These are phyloP conservation scores for Loxodonta africana DNA, from an alignment of 2,113 vertebrate species.

Conservation along the genomic window DNA sequence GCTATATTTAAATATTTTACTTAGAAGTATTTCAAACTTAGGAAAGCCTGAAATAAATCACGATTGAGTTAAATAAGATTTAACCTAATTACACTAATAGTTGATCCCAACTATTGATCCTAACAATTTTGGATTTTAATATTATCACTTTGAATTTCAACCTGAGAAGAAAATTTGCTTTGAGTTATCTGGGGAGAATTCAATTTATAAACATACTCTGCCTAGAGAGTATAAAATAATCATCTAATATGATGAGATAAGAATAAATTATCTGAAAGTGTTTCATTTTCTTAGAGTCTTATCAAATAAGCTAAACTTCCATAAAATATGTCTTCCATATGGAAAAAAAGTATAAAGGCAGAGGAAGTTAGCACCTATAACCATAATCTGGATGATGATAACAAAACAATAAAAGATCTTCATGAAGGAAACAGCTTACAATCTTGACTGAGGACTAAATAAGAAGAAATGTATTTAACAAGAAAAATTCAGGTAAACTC, in stretches of 20 bases:
- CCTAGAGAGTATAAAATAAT: background rate
- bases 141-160: background rate
- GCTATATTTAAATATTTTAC: conserved; percentile 33
- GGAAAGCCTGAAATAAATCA: background rate
- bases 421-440: background rate
- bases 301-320: background rate
- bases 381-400: background rate
- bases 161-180: background rate
- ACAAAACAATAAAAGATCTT: background rate
- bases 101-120: background rate
- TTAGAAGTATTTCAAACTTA: background rate
- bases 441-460: background rate
- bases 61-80: background rate
- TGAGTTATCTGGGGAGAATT: background rate
- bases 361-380: background rate
- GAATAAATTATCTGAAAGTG: background rate
- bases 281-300: background rate
- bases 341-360: background rate
- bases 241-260: background rate
- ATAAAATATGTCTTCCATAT: background rate
- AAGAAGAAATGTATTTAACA: background rate
- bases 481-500: background rate
- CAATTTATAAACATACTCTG: background rate
- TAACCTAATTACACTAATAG: background rate
- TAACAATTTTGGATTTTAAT: background rate